Conservation (phyloP, 2,113 vertebrate genomes). For the Thermophis baileyi region DNA sequence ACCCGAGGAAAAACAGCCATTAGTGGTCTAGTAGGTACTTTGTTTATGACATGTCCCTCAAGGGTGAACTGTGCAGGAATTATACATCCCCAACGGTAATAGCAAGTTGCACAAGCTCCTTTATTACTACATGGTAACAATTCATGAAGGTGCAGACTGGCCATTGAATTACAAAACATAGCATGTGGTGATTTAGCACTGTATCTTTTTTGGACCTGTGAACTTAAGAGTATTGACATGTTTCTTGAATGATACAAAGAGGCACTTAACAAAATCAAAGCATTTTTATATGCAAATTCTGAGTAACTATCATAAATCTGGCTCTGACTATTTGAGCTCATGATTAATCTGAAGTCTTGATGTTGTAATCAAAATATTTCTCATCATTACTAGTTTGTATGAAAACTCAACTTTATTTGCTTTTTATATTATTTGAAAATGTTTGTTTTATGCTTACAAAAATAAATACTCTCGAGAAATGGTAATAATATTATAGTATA, state of each 20-base stretch:
- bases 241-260: not conserved
- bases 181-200: not conserved
- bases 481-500: not conserved
- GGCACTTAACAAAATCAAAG: not conserved
- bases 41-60: not conserved
- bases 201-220: not conserved
- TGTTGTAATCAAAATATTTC: conserved; percentile 25
- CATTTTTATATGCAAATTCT: not conserved
- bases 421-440: conserved; percentile 46
- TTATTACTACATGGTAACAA: not conserved
- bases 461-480: conserved; percentile 37
- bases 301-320: not conserved
- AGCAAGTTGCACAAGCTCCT: not conserved
- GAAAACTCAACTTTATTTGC: conserved; percentile 40
- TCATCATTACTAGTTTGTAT: not conserved
- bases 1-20: too few relatives aligned
- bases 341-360: not conserved
- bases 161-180: not conserved
- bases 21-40: not conserved
- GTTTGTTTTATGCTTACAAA: conserved; percentile 29
- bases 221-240: not conserved
- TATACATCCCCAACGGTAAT: not conserved
- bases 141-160: not conserved
- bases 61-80: not conserved
- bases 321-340: not conserved